Percentiles rank a stretch among this genome's conserved stretches.
Evolutionary conservation across 2,113 vertebrate species (phyloP).

Genomic region (Sigmodon hispidus): DNA sequence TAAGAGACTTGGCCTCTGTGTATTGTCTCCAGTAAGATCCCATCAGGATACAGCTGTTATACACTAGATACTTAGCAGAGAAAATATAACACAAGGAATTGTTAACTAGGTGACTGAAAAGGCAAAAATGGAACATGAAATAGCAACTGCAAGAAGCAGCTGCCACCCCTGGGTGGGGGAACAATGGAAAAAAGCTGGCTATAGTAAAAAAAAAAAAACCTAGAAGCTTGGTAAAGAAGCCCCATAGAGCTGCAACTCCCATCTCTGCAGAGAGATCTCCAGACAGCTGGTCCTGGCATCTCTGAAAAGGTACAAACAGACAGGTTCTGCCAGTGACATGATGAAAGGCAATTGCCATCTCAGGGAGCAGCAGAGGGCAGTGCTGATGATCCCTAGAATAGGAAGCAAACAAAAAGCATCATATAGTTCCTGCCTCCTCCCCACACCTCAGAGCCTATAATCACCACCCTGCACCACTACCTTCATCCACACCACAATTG

Average conservation of each 20-base stretch:
- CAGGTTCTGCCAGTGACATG: neutral
- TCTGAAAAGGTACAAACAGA: neutral
- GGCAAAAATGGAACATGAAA: neutral
- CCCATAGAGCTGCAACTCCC: neutral
- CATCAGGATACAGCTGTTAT: neutral
- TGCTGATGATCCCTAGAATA: neutral
- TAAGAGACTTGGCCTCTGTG: neutral
- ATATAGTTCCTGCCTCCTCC: neutral
- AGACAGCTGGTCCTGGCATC: neutral
- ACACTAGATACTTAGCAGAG: neutral
- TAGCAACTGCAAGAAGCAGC: neutral
- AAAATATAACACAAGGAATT: neutral
- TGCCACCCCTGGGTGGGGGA: neutral
- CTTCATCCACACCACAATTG: neutral
- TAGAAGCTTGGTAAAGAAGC: neutral
- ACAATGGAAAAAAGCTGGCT: neutral
- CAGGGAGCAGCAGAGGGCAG: neutral
- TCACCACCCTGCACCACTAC: neutral
- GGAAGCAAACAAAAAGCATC: neutral
- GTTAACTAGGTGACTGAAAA: neutral
- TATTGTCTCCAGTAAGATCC: neutral
- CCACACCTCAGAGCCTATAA: neutral
- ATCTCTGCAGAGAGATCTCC: neutral
- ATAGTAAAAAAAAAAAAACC: slow-evolving; percentile 18
- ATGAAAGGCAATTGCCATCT: neutral